Evolutionary conservation across 2,797 vertebrate species (phyloP).

Genomic region (Spinus pinus): DNA sequence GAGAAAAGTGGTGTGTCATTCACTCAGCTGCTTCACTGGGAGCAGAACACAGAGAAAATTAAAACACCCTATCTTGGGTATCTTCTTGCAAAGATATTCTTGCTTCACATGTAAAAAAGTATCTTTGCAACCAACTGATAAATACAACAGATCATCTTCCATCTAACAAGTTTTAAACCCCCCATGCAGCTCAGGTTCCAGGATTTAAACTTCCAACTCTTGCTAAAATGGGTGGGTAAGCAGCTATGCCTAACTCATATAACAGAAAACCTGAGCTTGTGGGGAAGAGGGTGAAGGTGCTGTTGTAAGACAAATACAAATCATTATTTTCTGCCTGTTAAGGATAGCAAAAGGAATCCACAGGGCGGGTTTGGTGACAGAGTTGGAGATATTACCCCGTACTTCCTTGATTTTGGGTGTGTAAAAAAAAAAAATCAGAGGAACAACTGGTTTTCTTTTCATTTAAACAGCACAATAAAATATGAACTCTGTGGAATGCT

Average conservation of each 20-base stretch:
- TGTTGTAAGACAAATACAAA: neutral
- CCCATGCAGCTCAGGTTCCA: neutral
- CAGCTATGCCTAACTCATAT: neutral
- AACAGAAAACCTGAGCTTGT: neutral
- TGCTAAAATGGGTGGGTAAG: neutral
- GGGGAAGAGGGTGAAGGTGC: neutral
- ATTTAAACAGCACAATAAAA: neutral
- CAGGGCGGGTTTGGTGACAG: neutral
- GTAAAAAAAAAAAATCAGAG: neutral
- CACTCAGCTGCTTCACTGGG: neutral
- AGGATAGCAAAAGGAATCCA: neutral
- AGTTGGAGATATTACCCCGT: neutral
- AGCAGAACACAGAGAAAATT: neutral
- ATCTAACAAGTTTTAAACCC: neutral
- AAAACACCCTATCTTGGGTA: neutral
- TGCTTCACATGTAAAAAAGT: neutral
- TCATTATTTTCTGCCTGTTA: neutral
- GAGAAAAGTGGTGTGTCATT: constrained; percentile 12
- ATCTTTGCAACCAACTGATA: neutral
- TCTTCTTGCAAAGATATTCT: neutral
- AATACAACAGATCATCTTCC: neutral
- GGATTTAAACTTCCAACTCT: neutral
- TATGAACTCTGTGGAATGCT: neutral
- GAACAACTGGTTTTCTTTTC: neutral
- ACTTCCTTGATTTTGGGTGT: neutral